These are phyloP conservation scores for Isoperla grammatica DNA, from an alignment of 2,888 invertebrate species.

Conservation along the genomic window DNA sequence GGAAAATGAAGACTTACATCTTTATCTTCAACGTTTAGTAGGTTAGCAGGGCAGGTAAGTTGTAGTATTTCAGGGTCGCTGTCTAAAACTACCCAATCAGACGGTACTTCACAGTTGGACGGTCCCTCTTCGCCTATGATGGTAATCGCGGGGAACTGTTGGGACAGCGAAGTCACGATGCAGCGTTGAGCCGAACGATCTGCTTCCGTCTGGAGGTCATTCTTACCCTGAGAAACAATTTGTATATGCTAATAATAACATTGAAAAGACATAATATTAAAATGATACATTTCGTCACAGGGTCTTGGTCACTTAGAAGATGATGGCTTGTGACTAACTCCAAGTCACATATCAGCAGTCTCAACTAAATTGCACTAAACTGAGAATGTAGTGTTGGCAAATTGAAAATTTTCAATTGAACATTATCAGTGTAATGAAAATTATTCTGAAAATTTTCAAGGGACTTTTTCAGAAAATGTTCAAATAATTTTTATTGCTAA, in stretches of 20 bases:
- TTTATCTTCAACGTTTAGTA: conserved; percentile 60
- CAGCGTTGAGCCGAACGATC: conserved; percentile 92
- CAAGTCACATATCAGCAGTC: neutral
- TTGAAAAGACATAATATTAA: conserved; percentile 15
- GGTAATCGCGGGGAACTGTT: conserved; percentile 74
- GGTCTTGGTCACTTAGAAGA: conserved; percentile 17
- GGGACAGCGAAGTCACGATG: conserved; percentile 80
- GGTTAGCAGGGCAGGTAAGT: conserved; percentile 61
- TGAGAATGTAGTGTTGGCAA: too few species aligned
- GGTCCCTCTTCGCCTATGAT: conserved; percentile 90
- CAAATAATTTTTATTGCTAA: too few species aligned
- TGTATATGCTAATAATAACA: conserved; percentile 22
- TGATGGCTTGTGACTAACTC: neutral
- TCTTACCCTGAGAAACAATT: conserved; percentile 59
- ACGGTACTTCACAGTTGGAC: conserved; percentile 58
- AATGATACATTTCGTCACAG: neutral
- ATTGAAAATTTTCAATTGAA: too few species aligned
- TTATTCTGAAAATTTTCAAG: too few species aligned
- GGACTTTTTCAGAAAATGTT: too few species aligned
- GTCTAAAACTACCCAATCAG: conserved; percentile 72
- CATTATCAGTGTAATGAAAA: too few species aligned
- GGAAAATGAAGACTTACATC: too few species aligned
- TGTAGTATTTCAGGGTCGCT: conserved; percentile 61
- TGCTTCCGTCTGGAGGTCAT: conserved; percentile 97
- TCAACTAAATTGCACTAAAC: neutral